Evolutionary conservation across 2,113 vertebrate species (phyloP), one percentile per base, ranked within the genome.

Genomic region (Gymnocephalus cernua): DNA sequence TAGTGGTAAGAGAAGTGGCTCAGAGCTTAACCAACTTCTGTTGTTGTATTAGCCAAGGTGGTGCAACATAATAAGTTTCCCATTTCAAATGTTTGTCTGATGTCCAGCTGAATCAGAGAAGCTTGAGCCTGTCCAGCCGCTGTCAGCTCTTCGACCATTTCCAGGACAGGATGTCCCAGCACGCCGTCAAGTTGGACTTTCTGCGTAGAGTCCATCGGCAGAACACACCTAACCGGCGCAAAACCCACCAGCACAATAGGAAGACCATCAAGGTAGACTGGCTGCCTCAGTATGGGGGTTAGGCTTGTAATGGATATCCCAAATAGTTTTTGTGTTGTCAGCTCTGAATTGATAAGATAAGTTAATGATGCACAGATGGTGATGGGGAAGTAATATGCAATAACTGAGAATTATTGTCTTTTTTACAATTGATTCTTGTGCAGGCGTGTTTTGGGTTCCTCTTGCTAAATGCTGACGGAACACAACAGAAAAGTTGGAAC

Each of bases 71-170:
- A 44, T 61, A 7, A 8, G 0, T 48, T 25, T 74, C 54, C 16
- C 2, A 2, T 48, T 54, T 45, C 3, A 35, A 12, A 4, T 85
- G 67, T 77, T 61, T 89, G 16, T 88, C 21, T 83, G 9, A 90
- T 85, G 87, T 82, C 82, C 92, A 99, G 98, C 96, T 99, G 89
- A 99, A 97, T 93, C 97, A 99, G 96, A 97, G 96, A 95, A 97
- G 92, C 93, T 95, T 99, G 94, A 98, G 97, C 27, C 92, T 99
- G 84, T 98, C 97, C 91, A 97, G 97, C 88, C 97, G 97, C 91
- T 99, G 98, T 93, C 97, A 97, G 95, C 97, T 99, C 63, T 99
- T 99, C 75, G 98, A 99, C 94, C 97, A 96, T 90, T 99, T 99
- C 93, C 98, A 99, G 94, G 98, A 99, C 92, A 95, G 97, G 88